Evolutionary conservation across 1,140 invertebrate species (phyloP).

Genomic region (Conopomorpha cramerella): DNA sequence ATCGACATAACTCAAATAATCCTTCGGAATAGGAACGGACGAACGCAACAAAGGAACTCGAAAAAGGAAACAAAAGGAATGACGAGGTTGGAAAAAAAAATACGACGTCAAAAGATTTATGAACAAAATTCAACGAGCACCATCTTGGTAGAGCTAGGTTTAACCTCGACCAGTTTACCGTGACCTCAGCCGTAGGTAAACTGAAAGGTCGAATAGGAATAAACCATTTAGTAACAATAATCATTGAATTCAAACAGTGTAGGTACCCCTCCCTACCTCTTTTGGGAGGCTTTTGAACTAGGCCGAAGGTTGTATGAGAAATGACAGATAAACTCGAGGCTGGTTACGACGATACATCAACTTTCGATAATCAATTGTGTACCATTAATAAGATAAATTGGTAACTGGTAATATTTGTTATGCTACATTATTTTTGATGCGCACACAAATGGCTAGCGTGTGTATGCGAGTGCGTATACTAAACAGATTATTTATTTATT

Average conservation of each 20-base stretch:
- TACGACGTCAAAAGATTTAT: slow-evolving; percentile 32
- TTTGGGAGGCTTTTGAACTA: slow-evolving; percentile 40
- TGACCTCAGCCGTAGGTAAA: too few species aligned
- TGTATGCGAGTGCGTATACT: too few species aligned
- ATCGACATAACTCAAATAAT: too few species aligned
- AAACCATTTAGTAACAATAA: too few species aligned
- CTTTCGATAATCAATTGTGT: slow-evolving; percentile 52
- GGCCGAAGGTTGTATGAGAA: slow-evolving; percentile 55
- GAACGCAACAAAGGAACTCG: slow-evolving; percentile 2
- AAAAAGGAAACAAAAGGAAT: slow-evolving; percentile 5
- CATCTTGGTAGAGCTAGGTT: slow-evolving; percentile 19
- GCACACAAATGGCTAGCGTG: too few species aligned
- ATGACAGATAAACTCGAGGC: slow-evolving; percentile 51
- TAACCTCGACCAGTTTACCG: too few species aligned
- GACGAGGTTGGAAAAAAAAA: slow-evolving; percentile 13
- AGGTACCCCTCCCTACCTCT: too few species aligned
- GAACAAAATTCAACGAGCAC: slow-evolving; percentile 25
- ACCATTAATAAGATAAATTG: slow-evolving; percentile 46
- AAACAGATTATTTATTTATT: too few species aligned
- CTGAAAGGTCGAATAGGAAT: too few species aligned
- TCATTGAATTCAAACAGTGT: too few species aligned
- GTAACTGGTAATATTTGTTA: too few species aligned
- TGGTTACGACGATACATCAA: slow-evolving; percentile 43
- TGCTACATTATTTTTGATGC: too few species aligned
- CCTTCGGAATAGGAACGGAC: background rate